Conservation (phyloP, 2,113 vertebrate genomes). For the Brachyhypopomus gauderio region DNA sequence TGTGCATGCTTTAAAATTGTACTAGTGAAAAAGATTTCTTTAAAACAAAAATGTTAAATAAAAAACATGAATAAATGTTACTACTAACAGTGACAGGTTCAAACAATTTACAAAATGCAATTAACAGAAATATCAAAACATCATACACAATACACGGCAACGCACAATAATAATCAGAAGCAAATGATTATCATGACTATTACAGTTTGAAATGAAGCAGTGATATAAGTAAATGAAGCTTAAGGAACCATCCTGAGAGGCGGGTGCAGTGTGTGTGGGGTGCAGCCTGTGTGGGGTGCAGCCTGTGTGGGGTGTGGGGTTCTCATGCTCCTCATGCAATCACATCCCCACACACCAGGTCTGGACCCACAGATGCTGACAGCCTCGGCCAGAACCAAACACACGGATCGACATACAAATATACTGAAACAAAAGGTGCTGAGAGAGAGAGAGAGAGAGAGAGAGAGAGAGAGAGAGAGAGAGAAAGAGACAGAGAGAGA, state of each 20-base stretch:
- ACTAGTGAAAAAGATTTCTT: background rate
- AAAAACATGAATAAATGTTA: background rate
- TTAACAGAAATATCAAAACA: background rate
- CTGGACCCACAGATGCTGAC: background rate
- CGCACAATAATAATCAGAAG: slow-evolving; percentile 2
- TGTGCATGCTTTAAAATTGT: background rate
- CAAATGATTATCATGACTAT: background rate
- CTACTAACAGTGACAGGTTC: background rate
- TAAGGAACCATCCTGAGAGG: no score
- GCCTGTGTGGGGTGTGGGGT: no score
- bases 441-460: background rate
- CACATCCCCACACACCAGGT: background rate
- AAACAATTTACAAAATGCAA: background rate
- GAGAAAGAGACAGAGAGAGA: background rate
- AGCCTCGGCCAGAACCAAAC: background rate
- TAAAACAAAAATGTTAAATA: background rate
- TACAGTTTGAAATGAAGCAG: background rate
- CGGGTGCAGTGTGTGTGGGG: no score
- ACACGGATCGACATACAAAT: slow-evolving; percentile 21
- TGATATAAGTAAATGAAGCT: background rate
- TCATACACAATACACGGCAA: background rate
- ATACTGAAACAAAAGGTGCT: slow-evolving; percentile 29
- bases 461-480: slow-evolving; percentile 9
- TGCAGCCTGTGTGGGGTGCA: background rate
- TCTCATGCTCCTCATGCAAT: slow-evolving; percentile 19